phyloP scores from a whole-genome alignment of 2,113 vertebrate genomes.

The Tupaia chinensis region DNA sequence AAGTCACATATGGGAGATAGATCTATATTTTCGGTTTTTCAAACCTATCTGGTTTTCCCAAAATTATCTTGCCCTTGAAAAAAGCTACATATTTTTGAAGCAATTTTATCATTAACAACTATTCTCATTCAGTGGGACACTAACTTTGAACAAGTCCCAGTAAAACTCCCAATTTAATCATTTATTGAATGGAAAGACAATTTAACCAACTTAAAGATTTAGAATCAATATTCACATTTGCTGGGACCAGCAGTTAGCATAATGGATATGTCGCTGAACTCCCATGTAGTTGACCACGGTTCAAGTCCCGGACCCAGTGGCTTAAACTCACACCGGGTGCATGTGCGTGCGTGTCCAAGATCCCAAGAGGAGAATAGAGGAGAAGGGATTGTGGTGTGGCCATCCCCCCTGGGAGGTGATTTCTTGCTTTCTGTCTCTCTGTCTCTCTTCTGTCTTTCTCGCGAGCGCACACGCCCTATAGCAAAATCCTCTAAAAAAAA shows the following conservation, averaged over 20 bases:
- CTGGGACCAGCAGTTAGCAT: neutral
- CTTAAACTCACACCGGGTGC: too few relatives aligned
- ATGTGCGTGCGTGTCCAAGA: too few relatives aligned
- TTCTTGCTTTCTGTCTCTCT: too few relatives aligned
- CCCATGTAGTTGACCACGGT: too few relatives aligned
- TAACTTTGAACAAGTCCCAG: conserved; percentile 1
- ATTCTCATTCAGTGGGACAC: conserved; percentile 25
- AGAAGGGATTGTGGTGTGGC: too few relatives aligned
- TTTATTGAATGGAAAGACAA: neutral
- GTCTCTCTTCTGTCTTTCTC: too few relatives aligned
- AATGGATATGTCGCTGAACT: too few relatives aligned
- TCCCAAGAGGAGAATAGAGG: too few relatives aligned
- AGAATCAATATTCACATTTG: conserved; percentile 8
- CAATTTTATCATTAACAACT: conserved; percentile 49
- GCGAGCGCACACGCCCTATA: too few relatives aligned
- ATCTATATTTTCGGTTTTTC: conserved; percentile 11
- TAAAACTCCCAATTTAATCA: conserved; percentile 14
- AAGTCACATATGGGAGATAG: neutral
- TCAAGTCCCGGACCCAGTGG: too few relatives aligned
- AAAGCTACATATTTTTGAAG: conserved; percentile 44
- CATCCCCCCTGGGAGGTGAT: too few relatives aligned
- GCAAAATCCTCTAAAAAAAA: too few relatives aligned
- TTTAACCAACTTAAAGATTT: conserved; percentile 31
- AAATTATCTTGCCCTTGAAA: conserved; percentile 51
- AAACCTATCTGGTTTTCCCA: conserved; percentile 31